A percentile compares a stretch with the other conserved stretches of the same genome.
Evolutionary conservation across 1,140 invertebrate species (phyloP).

Genomic region (Lepidurus apus): DNA sequence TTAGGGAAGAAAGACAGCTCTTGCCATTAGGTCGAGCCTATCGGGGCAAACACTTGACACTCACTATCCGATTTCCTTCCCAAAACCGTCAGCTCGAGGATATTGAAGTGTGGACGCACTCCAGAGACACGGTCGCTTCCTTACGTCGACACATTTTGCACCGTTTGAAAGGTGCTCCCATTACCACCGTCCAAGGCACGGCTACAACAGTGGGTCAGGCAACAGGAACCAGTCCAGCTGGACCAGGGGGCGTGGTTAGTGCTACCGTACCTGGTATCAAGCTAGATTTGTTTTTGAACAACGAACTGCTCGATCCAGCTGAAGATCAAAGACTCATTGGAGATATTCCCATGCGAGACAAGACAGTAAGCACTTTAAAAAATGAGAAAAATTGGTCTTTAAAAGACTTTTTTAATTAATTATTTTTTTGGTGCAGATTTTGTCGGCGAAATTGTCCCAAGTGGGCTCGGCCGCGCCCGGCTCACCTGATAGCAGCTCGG

Average conservation of each 20-base stretch:
- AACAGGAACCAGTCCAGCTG: not conserved
- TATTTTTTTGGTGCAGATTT: slow-evolving; percentile 51
- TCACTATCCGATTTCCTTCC: slow-evolving; percentile 83
- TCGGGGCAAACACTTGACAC: slow-evolving; percentile 79
- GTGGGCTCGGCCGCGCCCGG: slow-evolving; percentile 74
- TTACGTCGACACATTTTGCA: slow-evolving; percentile 69
- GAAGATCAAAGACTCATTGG: slow-evolving; percentile 85
- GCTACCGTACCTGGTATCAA: slow-evolving; percentile 54
- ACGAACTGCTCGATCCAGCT: slow-evolving; percentile 75
- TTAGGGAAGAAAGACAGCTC: slow-evolving; percentile 80
- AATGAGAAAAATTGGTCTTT: slow-evolving; percentile 23
- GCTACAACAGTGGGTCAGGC: slow-evolving; percentile 17
- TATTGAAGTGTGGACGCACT: slow-evolving; percentile 86
- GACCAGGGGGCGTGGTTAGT: slow-evolving; percentile 36
- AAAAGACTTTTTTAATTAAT: no score
- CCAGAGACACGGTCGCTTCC: slow-evolving; percentile 83
- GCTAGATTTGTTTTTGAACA: slow-evolving; percentile 84
- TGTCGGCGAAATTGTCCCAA: slow-evolving; percentile 80
- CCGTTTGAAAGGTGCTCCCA: slow-evolving; percentile 57
- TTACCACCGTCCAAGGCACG: slow-evolving; percentile 43
- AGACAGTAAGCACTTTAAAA: slow-evolving; percentile 65
- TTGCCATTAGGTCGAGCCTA: slow-evolving; percentile 68
- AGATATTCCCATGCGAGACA: slow-evolving; percentile 81
- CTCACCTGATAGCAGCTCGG: slow-evolving; percentile 79
- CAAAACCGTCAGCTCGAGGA: slow-evolving; percentile 86